Evolutionary conservation across 1,140 invertebrate genomes (phyloP), one percentile per base, ranked within the genome.

Genomic region (Phymastichus coffea): DNA sequence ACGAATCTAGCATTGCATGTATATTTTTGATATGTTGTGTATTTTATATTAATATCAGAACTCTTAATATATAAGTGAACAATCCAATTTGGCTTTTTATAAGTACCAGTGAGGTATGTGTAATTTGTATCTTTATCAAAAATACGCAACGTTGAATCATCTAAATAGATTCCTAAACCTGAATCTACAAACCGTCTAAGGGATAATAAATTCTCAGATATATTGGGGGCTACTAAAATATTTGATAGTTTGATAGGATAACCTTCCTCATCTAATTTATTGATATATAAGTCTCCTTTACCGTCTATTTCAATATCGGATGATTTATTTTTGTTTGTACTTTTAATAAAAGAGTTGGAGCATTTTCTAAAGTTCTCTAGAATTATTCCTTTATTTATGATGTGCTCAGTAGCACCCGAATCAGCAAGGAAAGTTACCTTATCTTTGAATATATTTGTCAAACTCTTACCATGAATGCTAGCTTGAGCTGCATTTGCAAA

Each of bases 341-440:
- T 51, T 47, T 44, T 66, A 28, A 66, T 64, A 4, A 40, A 23
- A 12, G 22, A 40, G 2, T 8, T 37, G 12, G 6, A n/a, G 38
- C 22, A 47, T 64, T 48, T 62, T 25, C 51, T n/a, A 44, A 62
- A 66, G 40, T 64, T 40, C 3, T 15, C 37, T 12, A 63, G 52
- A 30, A 66, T 40, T 6, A 59, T 46, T 20, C 55, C 51, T 48
- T 62, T 63, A 49, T 64, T 64, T 3, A 57, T 28, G 17, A 66
- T 57, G n/a, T 64, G 63, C 23, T 66, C 61, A 1, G 64, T 61
- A 0, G 64, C 61, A n/a, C 65, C 65, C 7, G 65, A 64, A 35
- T 66, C 65, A 12, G 58, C 64, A 14, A 65, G 15, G 38, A 65
- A 67, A 14, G n/a, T 47, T 4, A 66, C 58, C 20, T 47, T 25